Base-by-base conservation (phyloP, 2,888 invertebrate genomes). In the Caenorhabditis sp. region DNA sequence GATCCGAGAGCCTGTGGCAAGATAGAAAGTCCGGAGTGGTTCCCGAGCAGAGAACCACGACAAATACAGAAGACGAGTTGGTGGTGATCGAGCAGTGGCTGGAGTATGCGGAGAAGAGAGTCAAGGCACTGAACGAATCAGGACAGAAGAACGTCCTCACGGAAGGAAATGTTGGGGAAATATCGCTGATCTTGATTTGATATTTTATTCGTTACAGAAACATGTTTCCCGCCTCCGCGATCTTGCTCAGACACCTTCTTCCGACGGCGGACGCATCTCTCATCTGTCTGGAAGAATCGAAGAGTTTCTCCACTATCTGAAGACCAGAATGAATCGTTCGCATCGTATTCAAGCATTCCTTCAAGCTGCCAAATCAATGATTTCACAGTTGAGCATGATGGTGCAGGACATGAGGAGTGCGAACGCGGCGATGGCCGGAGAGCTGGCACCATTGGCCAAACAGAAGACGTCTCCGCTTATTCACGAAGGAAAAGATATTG, bases 361-460 rank as follows among this genome's bases (percentile, higher is more conserved):
- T 24, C 85, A 87, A 68, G 74, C 81, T 13, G 87, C 88, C 8
- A 84, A 87, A 69, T 83, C 87, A 55, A 88, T 89, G 67, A 65
- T 89, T 35, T 82, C 87, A 24, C 90, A 90, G 70, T 82, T 90
- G 53, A 80, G 81, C 55, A 85, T 88, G 86, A 90, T 90, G 90
- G 83, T 81, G 18, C 53, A 56, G 22, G 90, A 90, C 67, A 84
- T 90, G 86, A 67, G 68, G 40, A 86, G 83, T 61, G 90, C 90
- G 15, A 89, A 87, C 56, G 88, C 88, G 2, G 87, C 90, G 11
- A 88, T 90, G 85, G 90, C 90, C 11, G 89, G 89, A 28, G 90
- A 90, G 78, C 74, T 90, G 68, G 88, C 85, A 0, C 90, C 90
- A 15, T 76, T 90, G 18, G 90, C 90, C 0, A 85, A 85, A 58